Base-by-base conservation (phyloP, 2,797 vertebrate genomes). In the Epinephelus coioides region DNA sequence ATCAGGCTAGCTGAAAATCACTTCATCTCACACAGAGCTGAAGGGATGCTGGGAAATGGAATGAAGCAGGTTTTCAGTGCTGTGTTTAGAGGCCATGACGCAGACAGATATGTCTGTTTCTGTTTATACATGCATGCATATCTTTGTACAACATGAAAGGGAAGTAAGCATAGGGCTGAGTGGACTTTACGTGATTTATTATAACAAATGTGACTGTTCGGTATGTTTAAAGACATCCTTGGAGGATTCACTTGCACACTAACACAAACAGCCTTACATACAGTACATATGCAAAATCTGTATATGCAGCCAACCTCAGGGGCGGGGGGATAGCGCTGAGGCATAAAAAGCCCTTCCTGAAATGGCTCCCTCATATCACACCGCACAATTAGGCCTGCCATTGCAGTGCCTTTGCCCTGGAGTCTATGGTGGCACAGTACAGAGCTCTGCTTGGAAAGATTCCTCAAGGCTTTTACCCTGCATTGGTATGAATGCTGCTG, bases 301-400 rank as follows among this genome's bases (percentile, higher is more conserved):
- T 54, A 51, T 19, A 23, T 73, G 68, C 68, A 76, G 79, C 69
- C 76, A 73, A 64, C 72, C 68, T 69, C 65, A 30, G 67, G 73
- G 76, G 83, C 17, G 63, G 27, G 69, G 69, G 70, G 78, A 83
- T 56, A 69, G 78, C 76, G 53, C 63, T 47, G 81, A 88, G 79
- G 82, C 87, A 88, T 90, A 73, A 91, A 91, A 89, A 90, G 72
- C 75, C 18, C 81, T 89, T 82, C 64, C 79, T 89, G 86, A 92
- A 90, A 90, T 86, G 68, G 63, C 54, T 91, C 89, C 82, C 76
- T 93, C 73, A 69, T 82, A 85, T 92, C 86, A 91, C 90, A 85
- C 81, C 44, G 84, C 87, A 91, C 91, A 94, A 94, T 94, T 93
- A 91, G 89, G 83, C 85, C 76, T 69, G 78, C 83, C 70, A 65